phyloP scores from a whole-genome alignment of 1,140 invertebrate genomes.

The Trichomalopsis sarcophagae region DNA sequence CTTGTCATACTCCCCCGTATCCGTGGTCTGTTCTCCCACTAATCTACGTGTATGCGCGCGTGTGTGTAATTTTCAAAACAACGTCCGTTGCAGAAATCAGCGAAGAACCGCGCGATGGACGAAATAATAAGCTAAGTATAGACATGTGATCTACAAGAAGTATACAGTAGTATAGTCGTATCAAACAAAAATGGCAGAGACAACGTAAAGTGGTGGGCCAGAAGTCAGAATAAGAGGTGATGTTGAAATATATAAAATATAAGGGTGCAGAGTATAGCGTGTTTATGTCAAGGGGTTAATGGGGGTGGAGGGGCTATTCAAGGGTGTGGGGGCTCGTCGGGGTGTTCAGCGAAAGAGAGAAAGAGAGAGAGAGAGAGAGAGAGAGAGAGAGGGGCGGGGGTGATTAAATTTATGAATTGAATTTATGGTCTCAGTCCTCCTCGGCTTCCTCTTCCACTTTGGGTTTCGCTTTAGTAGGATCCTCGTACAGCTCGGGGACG shows the following conservation, averaged over 20 bases:
- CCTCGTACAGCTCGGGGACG: constrained; percentile 73
- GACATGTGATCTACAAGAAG: too few species aligned
- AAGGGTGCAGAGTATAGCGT: not conserved
- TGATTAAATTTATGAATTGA: too few species aligned
- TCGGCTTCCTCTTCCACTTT: constrained; percentile 60
- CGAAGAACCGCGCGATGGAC: not conserved
- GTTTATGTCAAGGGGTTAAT: not conserved
- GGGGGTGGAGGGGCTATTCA: not conserved
- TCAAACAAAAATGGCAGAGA: not conserved
- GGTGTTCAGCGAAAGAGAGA: not conserved
- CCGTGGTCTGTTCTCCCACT: not conserved
- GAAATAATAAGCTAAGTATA: not conserved
- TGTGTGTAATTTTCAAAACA: not conserved
- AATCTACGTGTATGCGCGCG: not conserved
- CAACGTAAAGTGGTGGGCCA: not conserved
- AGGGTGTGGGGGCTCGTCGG: not conserved
- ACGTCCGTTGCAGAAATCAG: not conserved
- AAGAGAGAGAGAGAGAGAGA: too few species aligned
- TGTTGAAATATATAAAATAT: not conserved
- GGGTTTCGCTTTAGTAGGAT: constrained; percentile 66
- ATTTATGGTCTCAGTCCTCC: constrained; percentile 63
- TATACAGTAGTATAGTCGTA: too few species aligned
- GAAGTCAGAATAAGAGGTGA: not conserved
- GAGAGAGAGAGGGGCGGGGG: not conserved
- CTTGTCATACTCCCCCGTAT: not conserved